Percentiles rank a stretch among this genome's conserved stretches.
These are phyloP conservation scores for Idris sp. DNA, from an alignment of 1,140 invertebrate genomes.

Conservation along the genomic window DNA sequence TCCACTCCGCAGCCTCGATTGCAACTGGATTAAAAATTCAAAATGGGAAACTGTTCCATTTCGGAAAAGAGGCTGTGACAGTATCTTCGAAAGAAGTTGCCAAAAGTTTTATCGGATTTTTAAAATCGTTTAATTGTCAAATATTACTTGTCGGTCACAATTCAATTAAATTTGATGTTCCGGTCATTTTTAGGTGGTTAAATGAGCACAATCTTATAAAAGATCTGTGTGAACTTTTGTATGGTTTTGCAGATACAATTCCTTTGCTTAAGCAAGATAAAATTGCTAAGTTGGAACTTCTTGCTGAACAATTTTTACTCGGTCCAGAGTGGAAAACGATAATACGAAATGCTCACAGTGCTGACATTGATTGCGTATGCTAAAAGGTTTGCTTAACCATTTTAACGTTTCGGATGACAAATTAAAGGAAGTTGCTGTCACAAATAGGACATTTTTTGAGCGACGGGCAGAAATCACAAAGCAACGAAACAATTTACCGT, in stretches of 20 bases:
- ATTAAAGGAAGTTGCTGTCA: too few relatives aligned
- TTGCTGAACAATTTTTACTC: conserved; percentile 6
- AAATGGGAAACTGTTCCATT: conserved; percentile 11
- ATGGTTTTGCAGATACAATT: conserved; percentile 32
- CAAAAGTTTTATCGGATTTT: conserved; percentile 8
- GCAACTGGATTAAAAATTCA: conserved; percentile 9
- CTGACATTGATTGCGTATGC: too few relatives aligned
- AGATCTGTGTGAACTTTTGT: conserved; percentile 14
- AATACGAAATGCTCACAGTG: too few relatives aligned
- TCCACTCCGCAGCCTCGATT: conserved; percentile 6
- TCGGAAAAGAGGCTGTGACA: conserved; percentile 3
- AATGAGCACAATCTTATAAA: neutral
- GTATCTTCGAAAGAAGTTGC: neutral
- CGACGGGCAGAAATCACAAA: too few relatives aligned
- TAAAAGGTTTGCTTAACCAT: too few relatives aligned
- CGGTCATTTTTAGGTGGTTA: conserved; percentile 31
- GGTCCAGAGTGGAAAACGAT: conserved; percentile 19
- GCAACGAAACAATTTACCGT: neutral
- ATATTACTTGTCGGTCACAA: conserved; percentile 13
- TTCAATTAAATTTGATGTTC: conserved; percentile 28
- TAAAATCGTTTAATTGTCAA: conserved; percentile 12
- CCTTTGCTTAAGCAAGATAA: conserved; percentile 39
- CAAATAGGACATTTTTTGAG: too few relatives aligned
- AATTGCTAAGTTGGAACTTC: conserved; percentile 22
- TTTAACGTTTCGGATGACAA: too few relatives aligned